Percentiles rank a stretch among this genome's conserved stretches.
These are phyloP conservation scores for Chrysodeixis includens DNA, from an alignment of 2,888 invertebrate species.

Conservation along the genomic window DNA sequence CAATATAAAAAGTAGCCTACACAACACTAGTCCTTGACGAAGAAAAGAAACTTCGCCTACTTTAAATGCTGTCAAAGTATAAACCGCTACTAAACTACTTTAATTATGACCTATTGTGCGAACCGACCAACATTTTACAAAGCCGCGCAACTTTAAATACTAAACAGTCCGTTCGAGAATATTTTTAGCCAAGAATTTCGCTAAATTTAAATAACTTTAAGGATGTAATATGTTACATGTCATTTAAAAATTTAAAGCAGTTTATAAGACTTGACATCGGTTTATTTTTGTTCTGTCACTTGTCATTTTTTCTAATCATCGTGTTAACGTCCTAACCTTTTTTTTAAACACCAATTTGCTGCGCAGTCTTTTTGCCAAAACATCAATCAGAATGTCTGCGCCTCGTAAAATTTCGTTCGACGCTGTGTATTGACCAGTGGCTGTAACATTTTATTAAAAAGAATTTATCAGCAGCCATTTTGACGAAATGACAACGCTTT, in stretches of 20 bases:
- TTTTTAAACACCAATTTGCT: conserved; percentile 57
- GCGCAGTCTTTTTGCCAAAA: conserved; percentile 53
- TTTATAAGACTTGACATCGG: background rate
- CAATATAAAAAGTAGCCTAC: too few species aligned
- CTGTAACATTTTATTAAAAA: conserved; percentile 7
- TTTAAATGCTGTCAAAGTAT: background rate
- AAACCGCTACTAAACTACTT: background rate
- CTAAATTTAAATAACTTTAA: conserved; percentile 1
- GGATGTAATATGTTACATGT: background rate
- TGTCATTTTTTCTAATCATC: conserved; percentile 56
- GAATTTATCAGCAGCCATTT: conserved; percentile 44
- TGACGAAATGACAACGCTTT: conserved; percentile 33
- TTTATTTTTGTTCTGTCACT: conserved; percentile 52
- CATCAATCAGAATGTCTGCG: conserved; percentile 60
- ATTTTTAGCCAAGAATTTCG: conserved; percentile 4
- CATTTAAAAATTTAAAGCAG: conserved; percentile 3
- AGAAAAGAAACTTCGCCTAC: background rate
- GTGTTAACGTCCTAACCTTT: conserved; percentile 39
- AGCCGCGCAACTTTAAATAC: background rate
- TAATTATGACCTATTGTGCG: background rate
- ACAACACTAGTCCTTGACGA: background rate
- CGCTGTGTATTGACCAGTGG: conserved; percentile 34
- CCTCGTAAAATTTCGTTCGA: conserved; percentile 55
- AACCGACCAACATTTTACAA: background rate
- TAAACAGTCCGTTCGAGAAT: background rate